phyloP scores from a whole-genome alignment of 2,888 invertebrate species.

The Idaea aversata region DNA sequence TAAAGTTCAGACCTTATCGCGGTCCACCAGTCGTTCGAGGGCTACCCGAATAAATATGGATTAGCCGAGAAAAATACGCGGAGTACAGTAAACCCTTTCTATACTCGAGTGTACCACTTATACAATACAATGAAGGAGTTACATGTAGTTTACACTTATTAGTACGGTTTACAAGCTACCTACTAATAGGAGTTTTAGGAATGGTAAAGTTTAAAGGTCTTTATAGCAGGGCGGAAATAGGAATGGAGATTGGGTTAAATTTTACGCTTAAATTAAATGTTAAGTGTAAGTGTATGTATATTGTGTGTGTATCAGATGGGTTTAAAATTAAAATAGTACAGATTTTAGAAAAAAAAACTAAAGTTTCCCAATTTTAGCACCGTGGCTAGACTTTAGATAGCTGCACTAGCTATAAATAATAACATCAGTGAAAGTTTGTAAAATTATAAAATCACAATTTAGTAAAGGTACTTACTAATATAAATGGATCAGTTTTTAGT shows the following conservation, averaged over 20 bases:
- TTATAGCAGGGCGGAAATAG: neutral
- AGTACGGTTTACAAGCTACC: neutral
- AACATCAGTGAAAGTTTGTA: too few species aligned
- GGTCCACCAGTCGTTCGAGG: conserved; percentile 54
- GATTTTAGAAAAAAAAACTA: too few species aligned
- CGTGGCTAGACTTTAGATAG: too few species aligned
- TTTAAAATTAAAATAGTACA: too few species aligned
- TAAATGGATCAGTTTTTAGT: too few species aligned
- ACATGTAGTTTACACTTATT: conserved; percentile 1
- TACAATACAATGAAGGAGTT: conserved; percentile 3
- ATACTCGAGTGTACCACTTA: conserved; percentile 16
- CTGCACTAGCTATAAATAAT: too few species aligned
- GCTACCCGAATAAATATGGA: conserved; percentile 74
- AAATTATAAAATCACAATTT: too few species aligned
- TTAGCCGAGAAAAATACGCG: conserved; percentile 66
- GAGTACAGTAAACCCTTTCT: conserved; percentile 50
- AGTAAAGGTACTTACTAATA: too few species aligned
- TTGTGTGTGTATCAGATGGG: too few species aligned
- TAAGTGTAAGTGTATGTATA: too few species aligned
- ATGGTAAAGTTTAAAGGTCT: neutral
- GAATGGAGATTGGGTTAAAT: neutral
- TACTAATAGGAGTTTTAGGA: conserved; percentile 2
- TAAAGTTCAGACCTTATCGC: conserved; percentile 53
- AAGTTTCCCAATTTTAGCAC: too few species aligned
- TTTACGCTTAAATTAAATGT: neutral